Conservation (phyloP, 1,140 invertebrate species). For the Drosophila nigrodunni region DNA sequence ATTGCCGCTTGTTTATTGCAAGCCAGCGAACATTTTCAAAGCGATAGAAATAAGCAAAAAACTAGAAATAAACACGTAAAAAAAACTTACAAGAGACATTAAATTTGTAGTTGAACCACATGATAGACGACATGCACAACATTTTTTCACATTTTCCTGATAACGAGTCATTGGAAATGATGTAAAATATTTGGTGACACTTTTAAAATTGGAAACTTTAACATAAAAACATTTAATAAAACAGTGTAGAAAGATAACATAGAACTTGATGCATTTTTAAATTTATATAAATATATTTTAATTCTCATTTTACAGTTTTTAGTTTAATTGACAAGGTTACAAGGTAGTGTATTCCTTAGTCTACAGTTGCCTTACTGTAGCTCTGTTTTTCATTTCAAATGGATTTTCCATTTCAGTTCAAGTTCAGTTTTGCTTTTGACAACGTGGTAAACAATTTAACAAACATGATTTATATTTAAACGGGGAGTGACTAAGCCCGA, state of each 20-base stretch:
- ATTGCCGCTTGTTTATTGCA: conserved; percentile 24
- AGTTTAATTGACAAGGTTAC: too few species aligned
- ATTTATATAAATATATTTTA: background rate
- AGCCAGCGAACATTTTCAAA: conserved; percentile 44
- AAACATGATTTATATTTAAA: conserved; percentile 38
- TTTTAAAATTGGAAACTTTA: too few species aligned
- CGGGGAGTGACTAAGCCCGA: conserved; percentile 9
- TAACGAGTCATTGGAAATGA: background rate
- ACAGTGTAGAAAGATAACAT: too few species aligned
- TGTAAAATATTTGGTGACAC: background rate
- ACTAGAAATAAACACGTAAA: conserved; percentile 32
- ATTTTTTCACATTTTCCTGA: background rate
- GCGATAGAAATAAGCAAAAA: conserved; percentile 58
- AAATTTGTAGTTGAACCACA: conserved; percentile 47
- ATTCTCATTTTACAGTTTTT: background rate
- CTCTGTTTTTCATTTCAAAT: conserved; percentile 5
- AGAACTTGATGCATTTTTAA: background rate
- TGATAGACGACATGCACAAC: conserved; percentile 30
- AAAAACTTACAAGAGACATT: conserved; percentile 48
- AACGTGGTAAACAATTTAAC: conserved; percentile 41
- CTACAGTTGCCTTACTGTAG: background rate
- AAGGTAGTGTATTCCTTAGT: background rate
- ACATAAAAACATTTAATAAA: too few species aligned
- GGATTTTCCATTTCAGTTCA: conserved; percentile 23
- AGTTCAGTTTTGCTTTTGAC: conserved; percentile 22